Base-by-base conservation (phyloP, 2,888 invertebrate genomes). In the Fragum fragum region DNA sequence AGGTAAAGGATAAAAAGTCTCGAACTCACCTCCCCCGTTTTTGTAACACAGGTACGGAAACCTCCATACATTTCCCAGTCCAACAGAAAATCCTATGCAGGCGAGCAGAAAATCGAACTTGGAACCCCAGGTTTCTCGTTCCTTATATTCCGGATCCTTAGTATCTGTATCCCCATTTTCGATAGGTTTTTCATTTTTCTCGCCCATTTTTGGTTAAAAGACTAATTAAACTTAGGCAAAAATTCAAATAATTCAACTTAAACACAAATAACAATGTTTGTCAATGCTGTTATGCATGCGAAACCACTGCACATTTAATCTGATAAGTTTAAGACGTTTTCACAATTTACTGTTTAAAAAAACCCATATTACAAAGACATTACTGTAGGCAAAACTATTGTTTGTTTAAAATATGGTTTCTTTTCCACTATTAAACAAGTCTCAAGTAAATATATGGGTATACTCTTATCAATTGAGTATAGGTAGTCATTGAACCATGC, bases 1-100 rank as follows among this genome's bases (percentile, higher is more conserved):
- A n/a, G n/a, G n/a, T n/a, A n/a, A n/a, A n/a, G n/a, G n/a, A n/a
- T n/a, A n/a, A n/a, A n/a, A n/a, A n/a, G n/a, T n/a, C n/a, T 6
- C 39, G 36, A 21, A 81, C 83, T 71, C 61, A 88, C 87, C 88
- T 70, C 89, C 89, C 29, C 89, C 89, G 74, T 89, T 89, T 39
- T 81, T 87, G 72, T 89, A 89, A 61, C 89, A 89, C 26, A 89
- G 81, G 73, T 88, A 88, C 11, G 89, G 89, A 74, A 89, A 88
- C 52, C 88, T 77, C 89, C 89, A 89, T 11, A 89, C 86, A 55
- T 89, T 89, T 18, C 89, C 89, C 16, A 89, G 70, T 18, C 89
- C 89, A 0, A 89, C 87, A 42, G 87, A 87, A 68, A 85, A 88
- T 16, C 89, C 89, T n/a, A 89, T 83, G 73, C 89, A 89, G 1